Percentiles rank a stretch among this genome's conserved stretches.
phyloP scores from a whole-genome alignment of 2,888 invertebrate species.

The Philereme transversata region DNA sequence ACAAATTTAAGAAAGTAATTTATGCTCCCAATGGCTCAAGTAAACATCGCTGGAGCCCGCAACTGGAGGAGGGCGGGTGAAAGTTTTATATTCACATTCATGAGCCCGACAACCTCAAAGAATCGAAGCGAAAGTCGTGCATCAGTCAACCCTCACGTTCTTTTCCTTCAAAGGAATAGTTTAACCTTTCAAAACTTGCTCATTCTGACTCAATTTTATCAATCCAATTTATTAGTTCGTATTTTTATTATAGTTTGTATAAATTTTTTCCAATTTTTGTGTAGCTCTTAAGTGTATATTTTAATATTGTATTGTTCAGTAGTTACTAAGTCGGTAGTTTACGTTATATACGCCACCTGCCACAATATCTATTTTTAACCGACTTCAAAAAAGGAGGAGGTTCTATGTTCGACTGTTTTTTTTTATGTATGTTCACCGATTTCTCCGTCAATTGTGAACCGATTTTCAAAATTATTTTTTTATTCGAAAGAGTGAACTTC shows the following conservation, averaged over 20 bases:
- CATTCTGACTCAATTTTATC: slow-evolving; percentile 12
- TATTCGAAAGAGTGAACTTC: no score
- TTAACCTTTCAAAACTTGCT: slow-evolving; percentile 8
- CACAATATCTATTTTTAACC: slow-evolving; percentile 14
- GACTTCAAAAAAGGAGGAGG: no score
- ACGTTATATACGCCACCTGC: slow-evolving; percentile 15
- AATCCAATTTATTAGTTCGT: slow-evolving; percentile 5
- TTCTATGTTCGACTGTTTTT: no score
- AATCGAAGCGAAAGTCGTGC: slow-evolving; percentile 44
- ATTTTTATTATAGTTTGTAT: slow-evolving; percentile 19
- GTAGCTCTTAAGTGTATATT: slow-evolving; percentile 16
- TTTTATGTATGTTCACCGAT: no score
- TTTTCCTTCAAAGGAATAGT: slow-evolving; percentile 15
- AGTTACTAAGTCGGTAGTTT: slow-evolving; percentile 8
- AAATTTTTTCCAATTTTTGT: slow-evolving; percentile 11
- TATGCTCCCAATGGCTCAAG: no score
- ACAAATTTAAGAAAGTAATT: no score
- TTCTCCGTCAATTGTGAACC: no score
- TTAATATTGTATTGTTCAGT: slow-evolving; percentile 8
- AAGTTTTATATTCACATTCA: slow-evolving; percentile 44
- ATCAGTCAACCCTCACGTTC: slow-evolving; percentile 13
- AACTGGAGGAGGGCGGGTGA: slow-evolving; percentile 6
- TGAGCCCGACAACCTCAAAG: slow-evolving; percentile 58
- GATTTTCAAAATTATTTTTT: no score
- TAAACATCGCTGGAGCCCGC: no score